Base-by-base conservation (phyloP, 2,113 vertebrate species). In the Chionodraco myersi region DNA sequence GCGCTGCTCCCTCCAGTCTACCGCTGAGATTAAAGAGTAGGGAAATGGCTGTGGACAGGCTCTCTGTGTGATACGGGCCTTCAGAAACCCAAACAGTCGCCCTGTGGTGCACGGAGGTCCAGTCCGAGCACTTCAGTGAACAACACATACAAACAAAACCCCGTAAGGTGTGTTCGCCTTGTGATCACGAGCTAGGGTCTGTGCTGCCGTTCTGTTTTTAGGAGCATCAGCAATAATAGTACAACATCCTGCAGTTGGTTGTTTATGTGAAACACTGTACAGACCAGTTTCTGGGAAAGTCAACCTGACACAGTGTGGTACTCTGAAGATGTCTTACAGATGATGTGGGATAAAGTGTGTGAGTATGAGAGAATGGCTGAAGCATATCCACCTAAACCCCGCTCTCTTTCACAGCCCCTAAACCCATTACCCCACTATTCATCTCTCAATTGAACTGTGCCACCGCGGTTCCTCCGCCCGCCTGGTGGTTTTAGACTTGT, bases 1-100 rank as follows among this genome's bases (percentile, higher is more conserved):
- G 91, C 77, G 48, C 82, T 71, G 84, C 78, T 91, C 88, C 88
- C 88, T 90, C 85, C 78, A 83, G 88, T 87, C 84, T 72, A 79
- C 84, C 47, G 77, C 87, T 77, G 84, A 93, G 93, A 93, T 93
- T 90, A 92, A 92, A 92, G 91, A 93, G 89, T 78, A 72, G 62
- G 91, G 87, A 94, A 94, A 94, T 91, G 89, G 90, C 88, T 83
- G 86, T 84, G 82, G 90, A 92, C 92, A 91, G 91, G 80, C 84
- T 91, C 84, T 91, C 86, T 72, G 75, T 82, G 76, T 77, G 83
- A 90, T 83, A 78, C 30, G 80, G 91, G 75, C 80, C 84, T 80
- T 85, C 79, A 84, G 78, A 83, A 90, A 76, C 72, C 66, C 68
- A 67, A 74, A 66, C 63, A 77, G 86, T 44, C 30, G 74, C 65